A percentile compares a stretch with the other conserved stretches of the same genome.
These are phyloP conservation scores for Pitta sordida DNA, from an alignment of 2,113 vertebrate genomes.

Conservation along the genomic window DNA sequence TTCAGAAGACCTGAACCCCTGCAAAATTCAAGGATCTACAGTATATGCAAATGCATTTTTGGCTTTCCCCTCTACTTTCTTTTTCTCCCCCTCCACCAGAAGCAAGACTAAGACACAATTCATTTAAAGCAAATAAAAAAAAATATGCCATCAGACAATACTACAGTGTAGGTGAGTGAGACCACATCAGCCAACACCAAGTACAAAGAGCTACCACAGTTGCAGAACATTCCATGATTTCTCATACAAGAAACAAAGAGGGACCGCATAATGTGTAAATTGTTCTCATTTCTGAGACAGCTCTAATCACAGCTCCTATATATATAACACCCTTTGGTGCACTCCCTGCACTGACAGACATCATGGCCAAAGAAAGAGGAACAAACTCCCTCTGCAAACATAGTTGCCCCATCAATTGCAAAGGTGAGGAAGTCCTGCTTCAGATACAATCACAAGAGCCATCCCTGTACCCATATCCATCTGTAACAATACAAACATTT, in stretches of 20 bases:
- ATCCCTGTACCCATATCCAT: neutral
- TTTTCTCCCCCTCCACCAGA: neutral
- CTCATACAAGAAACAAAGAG: neutral
- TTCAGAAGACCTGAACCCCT: no score
- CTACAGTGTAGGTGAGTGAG: neutral
- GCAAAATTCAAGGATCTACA: no score
- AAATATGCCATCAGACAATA: neutral
- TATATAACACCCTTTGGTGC: neutral
- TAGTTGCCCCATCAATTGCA: neutral
- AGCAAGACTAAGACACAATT: neutral
- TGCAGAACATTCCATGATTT: neutral
- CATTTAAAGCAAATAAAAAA: neutral
- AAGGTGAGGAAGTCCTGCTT: neutral
- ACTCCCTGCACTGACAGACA: neutral
- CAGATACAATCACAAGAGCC: neutral
- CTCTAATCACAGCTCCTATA: neutral
- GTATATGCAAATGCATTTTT: accelerated
- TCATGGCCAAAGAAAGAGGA: neutral
- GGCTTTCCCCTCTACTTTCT: neutral
- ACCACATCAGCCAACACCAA: neutral
- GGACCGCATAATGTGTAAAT: neutral
- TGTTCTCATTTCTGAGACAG: neutral
- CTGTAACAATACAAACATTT: neutral
- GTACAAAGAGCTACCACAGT: neutral
- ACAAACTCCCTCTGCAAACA: neutral